Base-by-base conservation (phyloP, 2,113 vertebrate genomes). In the Stegostoma tigrinum region DNA sequence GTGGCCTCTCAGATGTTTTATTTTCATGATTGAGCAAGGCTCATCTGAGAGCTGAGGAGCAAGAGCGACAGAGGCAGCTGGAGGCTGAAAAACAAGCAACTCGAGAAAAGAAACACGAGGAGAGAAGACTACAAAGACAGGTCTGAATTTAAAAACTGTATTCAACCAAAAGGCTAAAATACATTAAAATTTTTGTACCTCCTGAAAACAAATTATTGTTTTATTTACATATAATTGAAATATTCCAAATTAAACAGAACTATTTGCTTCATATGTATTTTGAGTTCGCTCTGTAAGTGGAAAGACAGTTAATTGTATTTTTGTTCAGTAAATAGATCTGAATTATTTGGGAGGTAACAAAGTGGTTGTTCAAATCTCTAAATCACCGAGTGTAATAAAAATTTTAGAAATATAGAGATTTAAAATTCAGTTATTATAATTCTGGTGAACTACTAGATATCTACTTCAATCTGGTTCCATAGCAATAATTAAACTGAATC, bases 11-110 rank as follows among this genome's bases (percentile, higher is more conserved):
- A 52, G 34, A 45, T 72, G 27, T 95, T 95, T 96, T 87, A 61
- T 23, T 95, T 48, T 96, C 96, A 83, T 96, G 42, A 96, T 91
- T 24, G 96, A 94, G 85, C 89, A 96, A 99, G 99, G 98, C 98
- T 42, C 98, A 98, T 96, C 96, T 98, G 97, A 98, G 98, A 96
- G 98, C 98, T 24, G 98, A 98, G 34, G 98, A 98, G 96, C 98
- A 99, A 96, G 98, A 98, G 95, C 97, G 89, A 96, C 97, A 97
- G 96, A 98, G 96, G 96, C 97, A 97, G 96, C 98, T 98, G 96
- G 98, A 98, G 0, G 97, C 98, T 96, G 98, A 99, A 97, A 99
- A 98, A 96, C 96, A 96, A 75, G 97, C 96, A 96, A 97, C 97
- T 45, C 96, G 96, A 27, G 96, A 98, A 96, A 98, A 96, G 96